Conservation (phyloP, 2,113 vertebrate species). For the Campylomormyrus numenius region DNA sequence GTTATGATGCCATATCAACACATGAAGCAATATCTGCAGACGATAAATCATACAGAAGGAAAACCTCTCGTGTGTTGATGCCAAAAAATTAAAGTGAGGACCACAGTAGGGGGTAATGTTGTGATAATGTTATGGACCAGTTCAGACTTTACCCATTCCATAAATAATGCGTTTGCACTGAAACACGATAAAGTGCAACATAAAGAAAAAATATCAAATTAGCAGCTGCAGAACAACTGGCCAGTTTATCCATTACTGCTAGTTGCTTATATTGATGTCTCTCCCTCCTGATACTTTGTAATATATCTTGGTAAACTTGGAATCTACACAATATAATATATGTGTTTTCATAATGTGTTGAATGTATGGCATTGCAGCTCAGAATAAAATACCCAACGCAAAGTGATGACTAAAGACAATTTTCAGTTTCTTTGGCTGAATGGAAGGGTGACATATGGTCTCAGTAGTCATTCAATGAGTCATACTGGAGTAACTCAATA, state of each 20-base stretch:
- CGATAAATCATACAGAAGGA: neutral
- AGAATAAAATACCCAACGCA: neutral
- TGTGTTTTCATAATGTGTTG: neutral
- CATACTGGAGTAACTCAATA: neutral
- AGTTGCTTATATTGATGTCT: neutral
- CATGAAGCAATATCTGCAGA: neutral
- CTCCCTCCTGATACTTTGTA: neutral
- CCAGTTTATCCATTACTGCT: neutral
- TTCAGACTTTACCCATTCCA: neutral
- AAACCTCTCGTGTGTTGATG: neutral
- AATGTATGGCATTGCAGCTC: neutral
- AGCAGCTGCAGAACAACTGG: neutral
- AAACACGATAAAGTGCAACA: neutral
- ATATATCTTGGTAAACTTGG: neutral
- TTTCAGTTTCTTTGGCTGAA: neutral
- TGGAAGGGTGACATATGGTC: neutral
- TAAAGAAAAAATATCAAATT: neutral
- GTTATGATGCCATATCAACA: neutral
- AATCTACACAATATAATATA: neutral
- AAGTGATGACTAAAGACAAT: neutral
- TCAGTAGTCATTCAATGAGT: neutral
- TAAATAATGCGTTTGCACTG: neutral
- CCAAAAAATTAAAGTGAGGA: neutral
- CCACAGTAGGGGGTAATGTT: neutral
- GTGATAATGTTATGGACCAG: neutral